phyloP scores from a whole-genome alignment of 2,113 vertebrate genomes.

The Peromyscus leucopus region DNA sequence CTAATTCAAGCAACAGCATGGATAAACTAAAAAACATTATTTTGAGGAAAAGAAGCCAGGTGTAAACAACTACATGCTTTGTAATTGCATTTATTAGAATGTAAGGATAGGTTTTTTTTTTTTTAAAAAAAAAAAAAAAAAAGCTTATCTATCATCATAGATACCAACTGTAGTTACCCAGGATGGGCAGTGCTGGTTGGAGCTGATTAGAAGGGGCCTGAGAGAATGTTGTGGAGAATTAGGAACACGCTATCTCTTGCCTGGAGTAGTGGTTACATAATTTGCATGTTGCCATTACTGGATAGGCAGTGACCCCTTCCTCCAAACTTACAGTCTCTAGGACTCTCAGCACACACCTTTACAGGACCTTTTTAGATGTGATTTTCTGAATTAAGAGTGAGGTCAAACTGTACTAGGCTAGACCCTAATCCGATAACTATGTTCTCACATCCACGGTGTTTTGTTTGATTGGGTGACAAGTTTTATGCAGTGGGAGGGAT shows the following conservation, averaged over 20 bases:
- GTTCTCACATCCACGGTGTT: neutral
- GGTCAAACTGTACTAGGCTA: neutral
- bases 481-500: neutral
- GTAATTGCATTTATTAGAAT: neutral
- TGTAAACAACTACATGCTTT: neutral
- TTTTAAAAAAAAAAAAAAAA: neutral
- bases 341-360: neutral
- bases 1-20: neutral
- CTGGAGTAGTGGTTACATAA: neutral
- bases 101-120: neutral
- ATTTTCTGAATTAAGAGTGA: neutral
- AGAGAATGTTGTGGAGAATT: neutral
- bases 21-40: neutral
- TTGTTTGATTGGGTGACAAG: neutral
- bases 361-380: neutral
- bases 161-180: neutral
- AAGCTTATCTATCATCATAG: neutral
- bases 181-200: neutral
- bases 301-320: neutral
- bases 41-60: neutral
- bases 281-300: neutral
- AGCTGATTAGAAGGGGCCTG: neutral
- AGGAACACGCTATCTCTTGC: neutral
- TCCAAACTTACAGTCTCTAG: neutral
- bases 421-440: neutral